Evolutionary conservation across 2,113 vertebrate genomes (phyloP).

Genomic region (Dinomys branickii): DNA sequence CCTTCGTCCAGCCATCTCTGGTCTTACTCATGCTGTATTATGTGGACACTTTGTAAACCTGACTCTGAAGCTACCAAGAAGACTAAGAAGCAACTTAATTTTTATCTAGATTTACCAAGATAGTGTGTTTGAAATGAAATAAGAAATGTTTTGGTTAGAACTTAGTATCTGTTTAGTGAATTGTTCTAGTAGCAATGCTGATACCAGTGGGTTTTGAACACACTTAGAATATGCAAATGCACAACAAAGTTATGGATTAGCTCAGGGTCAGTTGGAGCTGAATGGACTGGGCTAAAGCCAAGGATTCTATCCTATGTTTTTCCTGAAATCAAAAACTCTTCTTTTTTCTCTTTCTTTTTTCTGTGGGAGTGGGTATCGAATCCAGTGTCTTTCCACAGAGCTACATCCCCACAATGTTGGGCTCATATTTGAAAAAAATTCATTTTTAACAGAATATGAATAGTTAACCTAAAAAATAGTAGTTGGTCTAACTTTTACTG

Average conservation of each 20-base stretch:
- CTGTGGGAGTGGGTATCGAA: background rate
- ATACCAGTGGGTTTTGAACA: background rate
- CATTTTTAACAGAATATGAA: background rate
- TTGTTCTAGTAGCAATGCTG: background rate
- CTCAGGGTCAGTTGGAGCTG: background rate
- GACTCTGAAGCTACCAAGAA: background rate
- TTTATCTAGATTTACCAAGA: background rate
- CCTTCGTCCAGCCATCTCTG: background rate
- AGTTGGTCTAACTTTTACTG: background rate
- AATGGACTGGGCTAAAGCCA: background rate
- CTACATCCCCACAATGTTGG: background rate
- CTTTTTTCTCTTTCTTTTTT: background rate
- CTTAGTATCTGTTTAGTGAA: background rate
- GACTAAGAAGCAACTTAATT: background rate
- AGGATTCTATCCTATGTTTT: background rate
- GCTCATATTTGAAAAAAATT: background rate
- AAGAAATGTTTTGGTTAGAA: background rate
- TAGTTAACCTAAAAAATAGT: background rate
- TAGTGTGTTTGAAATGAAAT: constrained; percentile 2
- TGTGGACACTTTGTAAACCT: background rate
- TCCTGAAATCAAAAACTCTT: background rate
- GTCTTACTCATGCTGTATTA: background rate
- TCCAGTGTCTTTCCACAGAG: background rate
- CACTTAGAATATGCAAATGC: background rate
- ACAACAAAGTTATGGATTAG: background rate